phyloP scores from a whole-genome alignment of 2,113 vertebrate genomes.

The Nothobranchius kuhntae region DNA sequence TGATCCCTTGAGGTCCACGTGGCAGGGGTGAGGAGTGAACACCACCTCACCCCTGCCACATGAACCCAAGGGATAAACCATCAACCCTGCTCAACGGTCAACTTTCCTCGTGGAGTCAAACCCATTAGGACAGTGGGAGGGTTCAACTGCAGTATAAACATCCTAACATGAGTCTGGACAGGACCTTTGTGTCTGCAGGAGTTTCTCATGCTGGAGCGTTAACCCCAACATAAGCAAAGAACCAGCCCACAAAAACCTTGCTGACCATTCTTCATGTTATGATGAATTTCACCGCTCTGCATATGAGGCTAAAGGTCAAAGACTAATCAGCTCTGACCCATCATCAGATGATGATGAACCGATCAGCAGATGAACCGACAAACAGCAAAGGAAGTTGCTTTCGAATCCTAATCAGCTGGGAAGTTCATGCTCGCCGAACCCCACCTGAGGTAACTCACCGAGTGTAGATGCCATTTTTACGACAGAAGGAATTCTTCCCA shows the following conservation, averaged over 20 bases:
- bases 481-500: constrained; percentile 96
- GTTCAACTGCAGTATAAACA: constrained; percentile 7
- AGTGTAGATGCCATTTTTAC: constrained; percentile 97
- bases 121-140: too few relatives aligned
- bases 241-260: constrained; percentile 45
- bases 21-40: too few relatives aligned
- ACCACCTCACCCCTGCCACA: too few relatives aligned
- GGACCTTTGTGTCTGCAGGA: constrained; percentile 6
- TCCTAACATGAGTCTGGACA: constrained; percentile 1
- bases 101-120: too few relatives aligned
- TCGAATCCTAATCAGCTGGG: constrained; percentile 67
- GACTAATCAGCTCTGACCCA: constrained; percentile 38
- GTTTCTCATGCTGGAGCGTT: constrained; percentile 26
- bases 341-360: constrained; percentile 11
- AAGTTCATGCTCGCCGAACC: too few relatives aligned
- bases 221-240: constrained; percentile 46
- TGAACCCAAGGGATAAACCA: too few relatives aligned
- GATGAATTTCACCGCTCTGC: constrained; percentile 20
- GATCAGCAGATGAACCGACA: constrained; percentile 54
- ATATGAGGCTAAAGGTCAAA: constrained; percentile 41
- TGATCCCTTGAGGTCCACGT: too few relatives aligned
- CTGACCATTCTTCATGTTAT: constrained; percentile 19
- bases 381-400: constrained; percentile 55
- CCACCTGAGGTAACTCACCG: constrained; percentile 76
- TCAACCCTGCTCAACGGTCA: too few relatives aligned